A percentile compares a stretch with the other conserved stretches of the same genome.
phyloP scores from a whole-genome alignment of 2,797 vertebrate genomes.

The Lindbergichthys nudifrons region DNA sequence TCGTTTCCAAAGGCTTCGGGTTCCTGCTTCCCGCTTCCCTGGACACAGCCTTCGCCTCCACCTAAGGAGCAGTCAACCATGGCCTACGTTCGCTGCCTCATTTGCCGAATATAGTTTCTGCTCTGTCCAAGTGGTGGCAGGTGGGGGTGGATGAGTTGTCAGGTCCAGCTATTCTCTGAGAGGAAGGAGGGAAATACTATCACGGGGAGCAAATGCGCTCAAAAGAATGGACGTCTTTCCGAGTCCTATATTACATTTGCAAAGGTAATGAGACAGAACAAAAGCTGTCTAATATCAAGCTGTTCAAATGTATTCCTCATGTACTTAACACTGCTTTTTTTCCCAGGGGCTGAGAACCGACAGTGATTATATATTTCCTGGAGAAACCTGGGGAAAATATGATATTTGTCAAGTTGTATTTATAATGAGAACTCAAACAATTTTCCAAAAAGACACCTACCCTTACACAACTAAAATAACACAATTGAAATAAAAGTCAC shows the following conservation, averaged over 20 bases:
- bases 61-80: constrained; percentile 66
- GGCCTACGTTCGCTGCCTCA: constrained; percentile 68
- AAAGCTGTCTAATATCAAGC: constrained; percentile 72
- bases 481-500: neutral
- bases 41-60: constrained; percentile 62
- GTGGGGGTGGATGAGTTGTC: constrained; percentile 64
- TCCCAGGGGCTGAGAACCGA: constrained; percentile 40
- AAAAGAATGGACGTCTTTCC: constrained; percentile 52
- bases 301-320: constrained; percentile 70
- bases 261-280: constrained; percentile 77
- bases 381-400: constrained; percentile 27
- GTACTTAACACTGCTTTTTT: constrained; percentile 55
- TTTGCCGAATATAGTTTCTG: constrained; percentile 74
- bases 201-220: constrained; percentile 42
- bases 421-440: constrained; percentile 7
- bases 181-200: constrained; percentile 47
- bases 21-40: constrained; percentile 40
- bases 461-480: neutral
- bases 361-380: constrained; percentile 45
- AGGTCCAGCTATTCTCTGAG: constrained; percentile 54
- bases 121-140: constrained; percentile 69
- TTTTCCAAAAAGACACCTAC: neutral
- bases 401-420: constrained; percentile 21
- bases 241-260: constrained; percentile 74
- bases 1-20: constrained; percentile 54